These are phyloP conservation scores for Iphiclides podalirius DNA, from an alignment of 2,888 invertebrate genomes.

Conservation along the genomic window DNA sequence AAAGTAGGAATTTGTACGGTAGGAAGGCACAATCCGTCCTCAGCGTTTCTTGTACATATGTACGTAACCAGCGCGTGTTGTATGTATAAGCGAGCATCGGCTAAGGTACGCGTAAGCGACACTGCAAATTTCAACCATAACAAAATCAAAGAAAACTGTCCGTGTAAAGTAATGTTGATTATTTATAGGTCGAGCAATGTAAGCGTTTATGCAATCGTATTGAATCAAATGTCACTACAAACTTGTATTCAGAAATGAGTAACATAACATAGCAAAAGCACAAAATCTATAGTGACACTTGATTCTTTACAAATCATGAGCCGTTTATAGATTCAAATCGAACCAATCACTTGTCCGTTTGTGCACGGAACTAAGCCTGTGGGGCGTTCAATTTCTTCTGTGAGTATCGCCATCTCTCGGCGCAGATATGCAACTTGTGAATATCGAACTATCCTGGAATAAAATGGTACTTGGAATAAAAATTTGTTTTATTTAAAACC, in stretches of 20 bases:
- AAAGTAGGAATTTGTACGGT: constrained; percentile 22
- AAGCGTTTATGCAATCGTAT: background rate
- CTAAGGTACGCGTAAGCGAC: background rate
- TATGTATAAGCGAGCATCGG: constrained; percentile 4
- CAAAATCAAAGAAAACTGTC: constrained; percentile 2
- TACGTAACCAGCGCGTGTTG: too few relatives aligned
- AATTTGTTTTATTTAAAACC: constrained; percentile 43
- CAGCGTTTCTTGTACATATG: constrained; percentile 41
- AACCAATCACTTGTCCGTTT: constrained; percentile 11
- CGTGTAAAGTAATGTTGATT: background rate
- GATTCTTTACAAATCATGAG: constrained; percentile 3
- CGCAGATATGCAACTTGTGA: constrained; percentile 47
- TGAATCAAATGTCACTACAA: constrained; percentile 5
- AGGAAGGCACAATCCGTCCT: constrained; percentile 65
- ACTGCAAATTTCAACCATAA: constrained; percentile 17
- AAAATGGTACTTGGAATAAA: constrained; percentile 58
- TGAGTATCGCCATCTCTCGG: constrained; percentile 9
- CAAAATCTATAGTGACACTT: constrained; percentile 9
- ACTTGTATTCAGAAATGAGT: background rate
- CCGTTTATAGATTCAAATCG: background rate
- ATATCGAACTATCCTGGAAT: constrained; percentile 58
- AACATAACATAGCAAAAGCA: constrained; percentile 1
- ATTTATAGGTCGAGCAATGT: background rate
- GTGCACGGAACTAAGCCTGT: constrained; percentile 1
- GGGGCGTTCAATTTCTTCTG: too few relatives aligned